Conservation (phyloP, 2,797 vertebrate species). For the Coilia nasus region DNA sequence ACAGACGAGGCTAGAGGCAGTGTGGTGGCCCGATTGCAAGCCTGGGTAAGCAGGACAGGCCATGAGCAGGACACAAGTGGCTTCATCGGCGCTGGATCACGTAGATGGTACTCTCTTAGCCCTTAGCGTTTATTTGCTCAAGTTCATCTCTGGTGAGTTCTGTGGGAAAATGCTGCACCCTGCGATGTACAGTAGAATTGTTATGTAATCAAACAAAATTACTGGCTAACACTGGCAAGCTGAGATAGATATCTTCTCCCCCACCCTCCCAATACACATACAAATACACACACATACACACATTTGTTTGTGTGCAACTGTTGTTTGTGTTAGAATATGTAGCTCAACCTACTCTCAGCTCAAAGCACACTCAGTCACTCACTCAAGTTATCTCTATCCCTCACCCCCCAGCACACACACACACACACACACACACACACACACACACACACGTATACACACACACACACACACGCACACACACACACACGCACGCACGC, state of each 20-base stretch:
- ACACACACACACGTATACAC: neutral
- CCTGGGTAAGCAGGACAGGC: neutral
- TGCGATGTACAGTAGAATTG: constrained; percentile 45
- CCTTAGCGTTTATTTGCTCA: constrained; percentile 67
- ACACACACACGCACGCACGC: neutral
- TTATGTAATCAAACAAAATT: constrained; percentile 34
- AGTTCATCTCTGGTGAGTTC: constrained; percentile 51
- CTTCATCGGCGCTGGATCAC: constrained; percentile 37
- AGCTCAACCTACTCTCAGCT: too few species aligned
- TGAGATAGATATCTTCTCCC: neutral
- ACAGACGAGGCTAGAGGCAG: neutral
- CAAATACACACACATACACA: neutral
- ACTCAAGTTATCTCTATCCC: too few species aligned
- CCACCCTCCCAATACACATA: neutral
- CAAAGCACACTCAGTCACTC: neutral
- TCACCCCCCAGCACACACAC: neutral
- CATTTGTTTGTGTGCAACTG: too few species aligned
- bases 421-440: neutral
- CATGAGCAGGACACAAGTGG: neutral
- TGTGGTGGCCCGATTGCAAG: neutral
- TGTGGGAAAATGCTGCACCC: constrained; percentile 60
- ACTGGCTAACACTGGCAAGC: neutral
- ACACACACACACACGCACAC: neutral
- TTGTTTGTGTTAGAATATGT: neutral
- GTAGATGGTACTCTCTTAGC: constrained; percentile 58